Percentiles rank a stretch among this genome's conserved stretches.
phyloP scores from a whole-genome alignment of 2,797 vertebrate genomes.

The Rhynchotus rufescens region DNA sequence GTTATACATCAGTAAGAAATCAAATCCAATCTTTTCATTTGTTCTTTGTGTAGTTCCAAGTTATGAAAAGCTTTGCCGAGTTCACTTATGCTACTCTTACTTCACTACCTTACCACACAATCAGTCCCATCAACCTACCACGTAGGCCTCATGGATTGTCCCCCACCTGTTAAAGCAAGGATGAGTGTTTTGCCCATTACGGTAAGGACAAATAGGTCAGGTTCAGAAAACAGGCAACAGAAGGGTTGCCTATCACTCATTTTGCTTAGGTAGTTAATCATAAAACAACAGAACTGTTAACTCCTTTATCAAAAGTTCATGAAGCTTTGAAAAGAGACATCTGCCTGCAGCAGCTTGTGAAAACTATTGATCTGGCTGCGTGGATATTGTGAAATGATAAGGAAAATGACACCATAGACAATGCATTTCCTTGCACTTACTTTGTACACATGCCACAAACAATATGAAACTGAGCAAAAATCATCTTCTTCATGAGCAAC shows the following conservation, averaged over 20 bases:
- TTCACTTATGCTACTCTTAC: neutral
- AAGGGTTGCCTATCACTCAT: neutral
- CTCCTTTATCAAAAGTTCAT: conserved; percentile 2
- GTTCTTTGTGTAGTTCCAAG: neutral
- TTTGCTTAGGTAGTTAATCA: conserved; percentile 8
- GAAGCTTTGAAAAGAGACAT: neutral
- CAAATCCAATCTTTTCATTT: neutral
- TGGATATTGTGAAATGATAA: neutral
- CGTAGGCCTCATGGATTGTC: neutral
- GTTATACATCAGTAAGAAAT: neutral
- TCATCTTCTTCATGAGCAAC: neutral
- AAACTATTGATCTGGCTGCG: neutral
- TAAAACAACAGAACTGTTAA: neutral
- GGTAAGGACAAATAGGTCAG: neutral
- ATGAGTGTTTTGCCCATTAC: no score
- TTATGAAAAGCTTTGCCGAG: neutral
- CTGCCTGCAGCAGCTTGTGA: neutral
- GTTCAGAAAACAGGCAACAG: neutral
- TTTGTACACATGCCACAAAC: neutral
- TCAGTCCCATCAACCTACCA: neutral
- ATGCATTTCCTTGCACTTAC: neutral
- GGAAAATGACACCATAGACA: neutral
- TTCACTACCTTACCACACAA: neutral
- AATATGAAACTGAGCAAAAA: neutral
- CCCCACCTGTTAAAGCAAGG: neutral